phyloP scores from a whole-genome alignment of 2,113 vertebrate species.

The Hepsetus odoe region DNA sequence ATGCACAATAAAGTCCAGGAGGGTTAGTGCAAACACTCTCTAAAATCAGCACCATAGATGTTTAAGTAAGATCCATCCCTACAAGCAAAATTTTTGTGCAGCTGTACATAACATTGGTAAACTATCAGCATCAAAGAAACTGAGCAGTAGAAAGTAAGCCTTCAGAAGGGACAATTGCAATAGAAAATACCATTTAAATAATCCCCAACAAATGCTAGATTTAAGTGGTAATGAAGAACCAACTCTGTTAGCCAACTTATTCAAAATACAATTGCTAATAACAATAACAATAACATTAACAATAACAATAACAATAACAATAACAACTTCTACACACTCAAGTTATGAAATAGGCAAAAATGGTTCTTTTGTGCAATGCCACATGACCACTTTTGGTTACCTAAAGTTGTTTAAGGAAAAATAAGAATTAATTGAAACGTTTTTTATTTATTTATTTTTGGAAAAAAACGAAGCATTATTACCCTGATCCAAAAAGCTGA shows the following conservation, averaged over 20 bases:
- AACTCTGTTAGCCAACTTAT: not conserved
- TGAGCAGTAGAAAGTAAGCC: slow-evolving; percentile 7
- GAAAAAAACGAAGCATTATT: too few relatives aligned
- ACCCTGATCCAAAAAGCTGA: too few relatives aligned
- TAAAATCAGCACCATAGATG: slow-evolving; percentile 7
- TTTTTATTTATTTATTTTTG: too few relatives aligned
- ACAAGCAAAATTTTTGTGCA: slow-evolving; percentile 59
- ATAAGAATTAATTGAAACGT: too few relatives aligned
- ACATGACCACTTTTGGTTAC: too few relatives aligned
- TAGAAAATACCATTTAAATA: not conserved
- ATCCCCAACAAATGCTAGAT: not conserved
- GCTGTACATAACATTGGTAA: slow-evolving; percentile 58
- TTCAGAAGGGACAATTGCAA: not conserved
- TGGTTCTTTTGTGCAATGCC: too few relatives aligned
- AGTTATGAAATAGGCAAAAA: too few relatives aligned
- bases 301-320: too few relatives aligned
- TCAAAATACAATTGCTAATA: not conserved
- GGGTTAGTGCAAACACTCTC: slow-evolving; percentile 45
- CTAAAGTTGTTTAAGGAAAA: too few relatives aligned
- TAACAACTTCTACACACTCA: too few relatives aligned
- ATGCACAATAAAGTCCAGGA: slow-evolving; percentile 62
- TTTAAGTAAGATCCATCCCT: slow-evolving; percentile 61
- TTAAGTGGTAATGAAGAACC: not conserved
- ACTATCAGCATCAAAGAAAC: slow-evolving; percentile 58
- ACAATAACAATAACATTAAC: too few relatives aligned